phyloP scores from a whole-genome alignment of 2,797 vertebrate species.

The Leptatherina wallacei region DNA sequence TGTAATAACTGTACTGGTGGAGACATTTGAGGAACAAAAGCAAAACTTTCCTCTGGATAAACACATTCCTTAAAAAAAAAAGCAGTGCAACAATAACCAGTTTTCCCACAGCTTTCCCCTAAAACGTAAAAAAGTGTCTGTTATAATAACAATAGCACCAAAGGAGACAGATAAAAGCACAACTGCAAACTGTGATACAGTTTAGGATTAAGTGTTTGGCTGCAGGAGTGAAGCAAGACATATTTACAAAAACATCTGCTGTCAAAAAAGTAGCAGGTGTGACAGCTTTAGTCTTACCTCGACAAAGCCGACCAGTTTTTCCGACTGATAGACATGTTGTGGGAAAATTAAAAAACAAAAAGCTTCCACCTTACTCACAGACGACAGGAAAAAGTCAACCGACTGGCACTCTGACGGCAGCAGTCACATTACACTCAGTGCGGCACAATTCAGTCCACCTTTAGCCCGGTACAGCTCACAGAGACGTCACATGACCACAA shows the following conservation, averaged over 20 bases:
- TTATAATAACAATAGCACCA: background rate
- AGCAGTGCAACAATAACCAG: background rate
- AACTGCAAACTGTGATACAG: background rate
- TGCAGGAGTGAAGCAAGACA: background rate
- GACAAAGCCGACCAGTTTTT: constrained; percentile 94
- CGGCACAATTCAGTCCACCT: constrained; percentile 81
- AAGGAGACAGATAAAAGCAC: background rate
- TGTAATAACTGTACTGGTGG: background rate
- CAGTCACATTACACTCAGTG: constrained; percentile 46
- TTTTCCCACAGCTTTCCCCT: background rate
- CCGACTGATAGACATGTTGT: constrained; percentile 86
- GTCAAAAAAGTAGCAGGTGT: constrained; percentile 6
- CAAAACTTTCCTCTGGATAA: background rate
- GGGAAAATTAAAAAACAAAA: background rate
- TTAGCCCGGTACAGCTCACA: constrained; percentile 78
- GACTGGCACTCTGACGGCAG: constrained; percentile 27
- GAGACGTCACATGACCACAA: constrained; percentile 84
- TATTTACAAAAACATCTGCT: background rate
- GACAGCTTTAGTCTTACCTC: constrained; percentile 83
- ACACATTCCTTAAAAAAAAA: background rate
- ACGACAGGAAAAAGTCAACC: constrained; percentile 9
- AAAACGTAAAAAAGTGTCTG: background rate
- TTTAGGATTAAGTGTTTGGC: background rate
- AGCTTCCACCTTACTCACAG: constrained; percentile 13
- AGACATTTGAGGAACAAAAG: background rate